These are phyloP conservation scores for Meloidogyne hapla DNA, from an alignment of 1,140 invertebrate genomes.

Conservation along the genomic window DNA sequence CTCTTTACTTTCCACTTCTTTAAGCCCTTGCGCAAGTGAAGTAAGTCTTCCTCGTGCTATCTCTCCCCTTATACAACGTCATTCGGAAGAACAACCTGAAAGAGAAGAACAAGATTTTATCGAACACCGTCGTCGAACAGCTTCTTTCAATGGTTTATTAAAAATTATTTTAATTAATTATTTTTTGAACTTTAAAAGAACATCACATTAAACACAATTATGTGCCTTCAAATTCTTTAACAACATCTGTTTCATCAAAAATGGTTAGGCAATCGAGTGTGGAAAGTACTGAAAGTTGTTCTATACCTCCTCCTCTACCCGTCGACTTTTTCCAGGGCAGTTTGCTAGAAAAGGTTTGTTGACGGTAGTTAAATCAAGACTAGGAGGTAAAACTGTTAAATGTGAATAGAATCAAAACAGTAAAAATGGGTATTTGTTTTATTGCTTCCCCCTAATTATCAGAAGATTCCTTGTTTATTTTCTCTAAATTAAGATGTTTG, in stretches of 20 bases:
- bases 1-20: neutral
- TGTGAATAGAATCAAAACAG: too few relatives aligned
- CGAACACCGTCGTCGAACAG: neutral
- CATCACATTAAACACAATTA: neutral
- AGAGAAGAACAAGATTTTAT: neutral
- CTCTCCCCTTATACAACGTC: neutral
- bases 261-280: neutral
- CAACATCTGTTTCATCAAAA: neutral
- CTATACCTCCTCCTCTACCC: neutral
- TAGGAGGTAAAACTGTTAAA: too few relatives aligned
- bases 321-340: neutral
- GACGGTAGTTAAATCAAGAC: too few relatives aligned
- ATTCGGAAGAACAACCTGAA: neutral
- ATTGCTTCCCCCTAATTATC: too few relatives aligned
- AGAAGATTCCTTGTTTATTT: too few relatives aligned
- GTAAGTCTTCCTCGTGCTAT: neutral
- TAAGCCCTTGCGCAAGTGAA: neutral
- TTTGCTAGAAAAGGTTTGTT: neutral
- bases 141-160: neutral
- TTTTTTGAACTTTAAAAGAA: neutral
- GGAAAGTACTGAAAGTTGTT: neutral
- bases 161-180: neutral
- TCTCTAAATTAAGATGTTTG: slow-evolving; percentile 61
- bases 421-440: too few relatives aligned
- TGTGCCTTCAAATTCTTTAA: neutral